These are phyloP conservation scores for Ceyx margarethae DNA, from an alignment of 2,113 vertebrate genomes.

Conservation along the genomic window DNA sequence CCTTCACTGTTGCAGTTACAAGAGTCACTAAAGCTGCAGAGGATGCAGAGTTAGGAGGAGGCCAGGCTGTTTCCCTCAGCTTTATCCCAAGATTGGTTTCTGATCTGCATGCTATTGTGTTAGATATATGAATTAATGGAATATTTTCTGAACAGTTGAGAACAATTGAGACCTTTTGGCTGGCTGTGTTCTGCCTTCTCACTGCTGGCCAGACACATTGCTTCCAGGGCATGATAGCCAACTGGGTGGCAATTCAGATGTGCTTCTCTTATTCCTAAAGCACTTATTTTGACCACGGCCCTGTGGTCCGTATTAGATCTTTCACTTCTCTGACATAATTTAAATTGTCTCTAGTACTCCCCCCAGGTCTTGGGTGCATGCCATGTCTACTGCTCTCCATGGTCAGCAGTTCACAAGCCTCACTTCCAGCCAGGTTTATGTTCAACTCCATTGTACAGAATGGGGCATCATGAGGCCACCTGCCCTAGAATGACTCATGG, in stretches of 20 bases:
- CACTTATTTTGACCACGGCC: not conserved
- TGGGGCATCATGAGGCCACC: not conserved
- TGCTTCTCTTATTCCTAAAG: not conserved
- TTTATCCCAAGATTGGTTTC: not conserved
- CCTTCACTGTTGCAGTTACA: not conserved
- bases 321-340: not conserved
- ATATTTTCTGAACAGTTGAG: not conserved
- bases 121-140: not conserved
- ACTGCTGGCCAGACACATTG: not conserved
- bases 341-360: not conserved
- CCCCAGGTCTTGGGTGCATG: too few relatives aligned
- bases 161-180: not conserved
- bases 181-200: not conserved
- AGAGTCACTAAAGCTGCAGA: not conserved
- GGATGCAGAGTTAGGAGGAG: not conserved
- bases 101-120: not conserved
- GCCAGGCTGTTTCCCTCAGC: not conserved
- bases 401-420: not conserved
- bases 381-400: not conserved
- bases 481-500: not conserved
- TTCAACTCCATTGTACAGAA: fast-evolving
- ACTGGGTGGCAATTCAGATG: not conserved
- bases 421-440: not conserved
- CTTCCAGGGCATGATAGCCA: not conserved
- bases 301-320: not conserved